phyloP scores from a whole-genome alignment of 2,888 invertebrate genomes.

The Agonum fuliginosum region DNA sequence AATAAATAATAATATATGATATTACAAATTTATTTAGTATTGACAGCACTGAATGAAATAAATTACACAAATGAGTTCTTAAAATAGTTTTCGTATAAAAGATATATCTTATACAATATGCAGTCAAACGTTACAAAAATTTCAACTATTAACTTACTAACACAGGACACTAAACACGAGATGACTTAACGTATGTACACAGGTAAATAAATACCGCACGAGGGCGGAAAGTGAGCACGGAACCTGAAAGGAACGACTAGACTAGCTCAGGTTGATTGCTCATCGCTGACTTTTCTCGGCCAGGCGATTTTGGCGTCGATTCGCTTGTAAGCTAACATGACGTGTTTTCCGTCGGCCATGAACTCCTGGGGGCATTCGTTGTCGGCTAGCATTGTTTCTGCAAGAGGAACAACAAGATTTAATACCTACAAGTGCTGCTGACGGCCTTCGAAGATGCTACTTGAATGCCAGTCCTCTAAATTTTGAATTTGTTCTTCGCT shows the following conservation, averaged over 20 bases:
- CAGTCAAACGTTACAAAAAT: constrained; percentile 56
- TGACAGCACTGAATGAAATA: constrained; percentile 42
- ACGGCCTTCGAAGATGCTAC: too few relatives aligned
- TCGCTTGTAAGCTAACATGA: constrained; percentile 95
- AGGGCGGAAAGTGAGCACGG: constrained; percentile 20
- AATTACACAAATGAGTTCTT: constrained; percentile 40
- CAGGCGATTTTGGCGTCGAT: constrained; percentile 98
- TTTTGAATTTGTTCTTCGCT: too few relatives aligned
- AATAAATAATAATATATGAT: constrained; percentile 16
- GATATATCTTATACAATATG: constrained; percentile 58
- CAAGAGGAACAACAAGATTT: too few relatives aligned
- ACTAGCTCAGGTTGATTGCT: constrained; percentile 52
- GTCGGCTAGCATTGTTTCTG: constrained; percentile 92
- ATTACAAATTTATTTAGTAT: constrained; percentile 28
- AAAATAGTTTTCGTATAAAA: constrained; percentile 53
- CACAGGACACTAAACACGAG: constrained; percentile 54
- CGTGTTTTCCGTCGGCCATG: constrained; percentile 86
- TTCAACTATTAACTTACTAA: constrained; percentile 57
- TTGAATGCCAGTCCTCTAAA: too few relatives aligned
- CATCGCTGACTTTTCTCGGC: constrained; percentile 76
- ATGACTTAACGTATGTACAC: constrained; percentile 52
- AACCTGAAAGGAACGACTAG: constrained; percentile 51
- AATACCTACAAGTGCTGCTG: too few relatives aligned
- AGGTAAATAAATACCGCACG: constrained; percentile 49
- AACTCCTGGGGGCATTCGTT: constrained; percentile 94